Percentiles rank a stretch among this genome's conserved stretches.
Conservation (phyloP, 2,113 vertebrate genomes). For the Phaethon lepturus region DNA sequence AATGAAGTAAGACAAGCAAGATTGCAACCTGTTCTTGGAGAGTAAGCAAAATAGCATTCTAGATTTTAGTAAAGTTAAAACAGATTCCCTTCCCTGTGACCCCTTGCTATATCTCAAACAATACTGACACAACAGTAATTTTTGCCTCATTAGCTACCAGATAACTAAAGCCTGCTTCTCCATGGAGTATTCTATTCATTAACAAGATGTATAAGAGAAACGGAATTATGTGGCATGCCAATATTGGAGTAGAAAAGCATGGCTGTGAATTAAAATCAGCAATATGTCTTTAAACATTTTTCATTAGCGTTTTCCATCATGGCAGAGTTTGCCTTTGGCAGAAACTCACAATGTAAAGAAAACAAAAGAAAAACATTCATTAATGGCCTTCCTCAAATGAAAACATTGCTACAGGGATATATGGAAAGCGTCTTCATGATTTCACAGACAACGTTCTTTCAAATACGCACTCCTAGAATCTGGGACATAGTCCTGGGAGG, state of each 20-base stretch:
- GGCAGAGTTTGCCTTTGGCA: neutral
- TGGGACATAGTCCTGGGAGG: neutral
- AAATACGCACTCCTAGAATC: rapidly evolving
- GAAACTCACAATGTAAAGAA: neutral
- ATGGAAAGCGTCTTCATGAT: neutral
- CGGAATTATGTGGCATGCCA: neutral
- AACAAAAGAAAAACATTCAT: neutral
- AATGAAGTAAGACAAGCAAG: conserved; percentile 14
- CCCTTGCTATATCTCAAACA: neutral
- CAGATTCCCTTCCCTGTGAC: neutral
- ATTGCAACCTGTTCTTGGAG: conserved; percentile 33
- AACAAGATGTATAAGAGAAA: neutral
- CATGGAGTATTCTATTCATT: neutral
- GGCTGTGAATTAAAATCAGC: neutral
- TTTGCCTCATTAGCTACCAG: neutral
- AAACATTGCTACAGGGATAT: neutral
- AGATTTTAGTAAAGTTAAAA: neutral
- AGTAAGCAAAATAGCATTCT: neutral
- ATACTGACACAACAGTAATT: neutral
- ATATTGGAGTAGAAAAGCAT: neutral
- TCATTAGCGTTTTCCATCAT: neutral
- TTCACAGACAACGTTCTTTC: neutral
- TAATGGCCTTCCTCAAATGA: neutral
- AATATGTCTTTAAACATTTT: neutral
- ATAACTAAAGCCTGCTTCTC: neutral